phyloP scores from a whole-genome alignment of 2,888 invertebrate species.

The Clepsis dumicolana region DNA sequence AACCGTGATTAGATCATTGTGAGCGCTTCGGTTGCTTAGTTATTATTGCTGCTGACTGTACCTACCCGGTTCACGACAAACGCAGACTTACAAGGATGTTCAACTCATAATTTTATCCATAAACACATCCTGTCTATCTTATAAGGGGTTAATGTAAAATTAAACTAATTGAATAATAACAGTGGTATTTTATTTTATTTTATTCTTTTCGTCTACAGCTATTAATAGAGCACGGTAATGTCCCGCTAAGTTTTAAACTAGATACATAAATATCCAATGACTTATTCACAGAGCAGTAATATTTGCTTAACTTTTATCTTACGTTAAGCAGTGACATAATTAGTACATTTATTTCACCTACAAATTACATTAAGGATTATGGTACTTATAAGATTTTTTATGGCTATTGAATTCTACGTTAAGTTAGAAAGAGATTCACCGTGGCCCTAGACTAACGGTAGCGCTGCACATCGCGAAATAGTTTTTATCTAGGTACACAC shows the following conservation, averaged over 20 bases:
- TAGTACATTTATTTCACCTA: background rate
- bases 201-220: background rate
- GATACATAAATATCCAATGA: background rate
- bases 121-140: background rate
- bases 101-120: background rate
- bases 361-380: too few relatives aligned
- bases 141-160: conserved; percentile 13
- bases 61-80: background rate
- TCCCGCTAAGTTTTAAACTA: background rate
- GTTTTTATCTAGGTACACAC: too few relatives aligned
- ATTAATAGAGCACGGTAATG: background rate
- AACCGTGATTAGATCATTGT: too few relatives aligned
- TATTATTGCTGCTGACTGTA: too few relatives aligned
- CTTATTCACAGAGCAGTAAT: background rate
- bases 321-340: background rate
- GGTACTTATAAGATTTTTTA: too few relatives aligned
- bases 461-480: too few relatives aligned
- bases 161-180: conserved; percentile 16
- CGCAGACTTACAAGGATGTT: background rate
- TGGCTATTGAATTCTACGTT: too few relatives aligned
- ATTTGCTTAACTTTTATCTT: background rate
- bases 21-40: too few relatives aligned
- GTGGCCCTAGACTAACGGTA: too few relatives aligned
- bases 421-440: too few relatives aligned
- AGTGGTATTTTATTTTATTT: conserved; percentile 29